A percentile compares a stretch with the other conserved stretches of the same genome.
Conservation (phyloP, 2,888 invertebrate species). For the Autographa pulchrina region DNA sequence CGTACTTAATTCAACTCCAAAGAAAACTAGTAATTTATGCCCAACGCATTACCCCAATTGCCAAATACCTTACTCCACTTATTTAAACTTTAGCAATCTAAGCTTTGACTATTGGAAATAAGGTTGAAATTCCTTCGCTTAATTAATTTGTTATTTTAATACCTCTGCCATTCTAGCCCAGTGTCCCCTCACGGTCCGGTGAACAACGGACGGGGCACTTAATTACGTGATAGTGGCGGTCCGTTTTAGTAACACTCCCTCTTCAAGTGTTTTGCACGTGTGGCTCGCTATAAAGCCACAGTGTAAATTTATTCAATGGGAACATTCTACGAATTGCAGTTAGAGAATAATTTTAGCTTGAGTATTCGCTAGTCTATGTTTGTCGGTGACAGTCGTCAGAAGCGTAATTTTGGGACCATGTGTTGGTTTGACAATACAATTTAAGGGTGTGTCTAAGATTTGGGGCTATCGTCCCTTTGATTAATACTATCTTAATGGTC, state of each 20-base stretch:
- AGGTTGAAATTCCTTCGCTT: slow-evolving; percentile 56
- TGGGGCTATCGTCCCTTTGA: slow-evolving; percentile 79
- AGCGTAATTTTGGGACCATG: slow-evolving; percentile 65
- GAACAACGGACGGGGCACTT: slow-evolving; percentile 82
- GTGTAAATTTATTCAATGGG: slow-evolving; percentile 37
- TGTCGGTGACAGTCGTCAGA: slow-evolving; percentile 32
- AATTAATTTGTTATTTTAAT: slow-evolving; percentile 72
- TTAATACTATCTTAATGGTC: slow-evolving; percentile 80
- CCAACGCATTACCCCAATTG: slow-evolving; percentile 84
- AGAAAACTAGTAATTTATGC: slow-evolving; percentile 86
- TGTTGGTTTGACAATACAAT: slow-evolving; percentile 83
- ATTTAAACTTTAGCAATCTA: slow-evolving; percentile 36
- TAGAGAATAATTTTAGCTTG: not conserved
- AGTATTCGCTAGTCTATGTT: slow-evolving; percentile 34
- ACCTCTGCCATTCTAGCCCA: slow-evolving; percentile 74
- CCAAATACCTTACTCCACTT: slow-evolving; percentile 68
- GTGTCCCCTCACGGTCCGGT: slow-evolving; percentile 82
- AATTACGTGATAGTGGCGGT: slow-evolving; percentile 87
- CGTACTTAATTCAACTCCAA: slow-evolving; percentile 81
- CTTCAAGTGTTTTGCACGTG: slow-evolving; percentile 69
- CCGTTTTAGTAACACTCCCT: slow-evolving; percentile 77
- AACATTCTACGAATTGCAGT: slow-evolving; percentile 22
- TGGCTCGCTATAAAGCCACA: slow-evolving; percentile 56
- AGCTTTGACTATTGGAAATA: slow-evolving; percentile 47
- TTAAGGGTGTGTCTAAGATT: slow-evolving; percentile 76